These are phyloP conservation scores for Drosophila nikananu DNA, from an alignment of 1,140 invertebrate species.

Conservation along the genomic window DNA sequence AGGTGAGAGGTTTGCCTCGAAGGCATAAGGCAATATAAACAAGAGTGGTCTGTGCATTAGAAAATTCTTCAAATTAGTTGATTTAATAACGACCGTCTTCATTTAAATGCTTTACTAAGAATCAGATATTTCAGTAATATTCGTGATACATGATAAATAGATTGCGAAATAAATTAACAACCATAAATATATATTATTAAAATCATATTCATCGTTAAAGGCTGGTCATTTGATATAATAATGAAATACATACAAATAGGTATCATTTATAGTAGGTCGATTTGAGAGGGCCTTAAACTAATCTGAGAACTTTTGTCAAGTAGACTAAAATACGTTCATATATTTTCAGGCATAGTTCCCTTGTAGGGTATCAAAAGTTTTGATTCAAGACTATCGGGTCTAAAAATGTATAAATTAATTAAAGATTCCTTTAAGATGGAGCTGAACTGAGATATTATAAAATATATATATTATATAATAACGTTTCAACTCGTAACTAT, in stretches of 20 bases:
- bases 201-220: not conserved
- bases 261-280: not conserved
- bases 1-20: constrained; percentile 15
- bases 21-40: not conserved
- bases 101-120: not conserved
- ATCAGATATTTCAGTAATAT: not conserved
- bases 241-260: not conserved
- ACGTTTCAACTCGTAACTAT: not conserved
- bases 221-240: not conserved
- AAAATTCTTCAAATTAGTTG: not conserved
- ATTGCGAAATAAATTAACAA: not conserved
- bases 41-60: not conserved
- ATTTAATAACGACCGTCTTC: too few species aligned
- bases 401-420: not conserved
- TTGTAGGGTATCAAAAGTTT: too few species aligned
- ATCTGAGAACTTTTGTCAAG: too few species aligned
- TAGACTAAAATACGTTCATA: too few species aligned
- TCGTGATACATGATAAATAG: not conserved
- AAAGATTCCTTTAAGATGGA: not conserved
- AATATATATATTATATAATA: too few species aligned
- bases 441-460: too few species aligned
- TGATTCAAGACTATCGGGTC: too few species aligned
- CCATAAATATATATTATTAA: not conserved
- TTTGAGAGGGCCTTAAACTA: not conserved
- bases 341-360: too few species aligned